These are phyloP conservation scores for Acleris sparsana DNA, from an alignment of 2,888 invertebrate genomes.

Conservation along the genomic window DNA sequence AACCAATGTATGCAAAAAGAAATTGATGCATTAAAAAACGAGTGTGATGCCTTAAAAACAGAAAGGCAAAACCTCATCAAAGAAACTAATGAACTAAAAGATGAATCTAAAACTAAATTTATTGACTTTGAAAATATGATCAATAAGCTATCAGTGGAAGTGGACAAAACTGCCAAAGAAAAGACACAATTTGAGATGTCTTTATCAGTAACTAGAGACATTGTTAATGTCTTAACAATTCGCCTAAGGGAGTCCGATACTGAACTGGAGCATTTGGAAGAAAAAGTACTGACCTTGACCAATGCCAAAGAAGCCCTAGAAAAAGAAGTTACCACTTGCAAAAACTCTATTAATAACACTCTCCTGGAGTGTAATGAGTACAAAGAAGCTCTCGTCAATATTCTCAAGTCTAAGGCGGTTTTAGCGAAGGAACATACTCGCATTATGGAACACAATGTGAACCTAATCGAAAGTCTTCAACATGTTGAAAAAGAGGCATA, in stretches of 20 bases:
- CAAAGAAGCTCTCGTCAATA: conserved; percentile 75
- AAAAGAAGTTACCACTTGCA: conserved; percentile 63
- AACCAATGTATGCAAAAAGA: conserved; percentile 60
- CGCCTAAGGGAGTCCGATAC: conserved; percentile 83
- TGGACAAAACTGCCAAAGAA: conserved; percentile 74
- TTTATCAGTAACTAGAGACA: conserved; percentile 82
- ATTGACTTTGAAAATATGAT: conserved; percentile 74
- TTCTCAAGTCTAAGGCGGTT: conserved; percentile 75
- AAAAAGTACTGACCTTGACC: conserved; percentile 61
- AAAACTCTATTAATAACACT: conserved; percentile 65
- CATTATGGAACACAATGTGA: conserved; percentile 79
- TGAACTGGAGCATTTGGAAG: conserved; percentile 82
- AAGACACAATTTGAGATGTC: conserved; percentile 84
- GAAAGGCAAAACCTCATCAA: conserved; percentile 57
- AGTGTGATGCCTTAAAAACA: conserved; percentile 55
- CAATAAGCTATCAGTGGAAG: conserved; percentile 69
- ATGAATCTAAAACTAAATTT: conserved; percentile 63
- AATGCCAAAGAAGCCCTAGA: conserved; percentile 66
- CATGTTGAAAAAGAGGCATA: conserved; percentile 78
- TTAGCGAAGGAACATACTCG: conserved; percentile 74
- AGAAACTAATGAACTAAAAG: conserved; percentile 64
- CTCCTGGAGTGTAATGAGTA: conserved; percentile 74
- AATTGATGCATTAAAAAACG: conserved; percentile 57
- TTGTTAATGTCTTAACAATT: conserved; percentile 83
- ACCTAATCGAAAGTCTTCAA: conserved; percentile 75